Evolutionary conservation across 2,113 vertebrate species (phyloP).

Genomic region (Lichenostomus cassidix): DNA sequence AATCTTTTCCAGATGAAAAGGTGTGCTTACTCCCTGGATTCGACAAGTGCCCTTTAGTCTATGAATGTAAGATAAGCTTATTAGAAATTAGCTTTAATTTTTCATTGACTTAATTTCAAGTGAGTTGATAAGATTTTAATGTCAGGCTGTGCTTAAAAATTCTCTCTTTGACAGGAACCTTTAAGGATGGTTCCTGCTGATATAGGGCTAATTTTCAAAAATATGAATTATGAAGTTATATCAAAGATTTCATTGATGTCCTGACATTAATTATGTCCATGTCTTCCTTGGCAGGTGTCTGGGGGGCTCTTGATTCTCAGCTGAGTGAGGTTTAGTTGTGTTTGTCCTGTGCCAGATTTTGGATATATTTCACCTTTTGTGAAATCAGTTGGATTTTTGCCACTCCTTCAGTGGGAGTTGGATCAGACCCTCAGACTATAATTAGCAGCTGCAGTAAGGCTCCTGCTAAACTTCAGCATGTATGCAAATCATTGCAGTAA

Average conservation of each 20-base stretch:
- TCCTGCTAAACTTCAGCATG: conserved; percentile 9
- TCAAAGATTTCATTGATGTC: conserved; percentile 67
- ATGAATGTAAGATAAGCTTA: conserved; percentile 68
- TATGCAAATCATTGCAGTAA: not conserved
- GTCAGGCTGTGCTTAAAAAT: conserved; percentile 83
- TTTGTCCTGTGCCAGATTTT: conserved; percentile 12
- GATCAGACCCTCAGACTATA: conserved; percentile 35
- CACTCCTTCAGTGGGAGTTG: conserved; percentile 42
- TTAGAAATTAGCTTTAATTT: conserved; percentile 82
- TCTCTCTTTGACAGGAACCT: conserved; percentile 84
- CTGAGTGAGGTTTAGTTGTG: not conserved
- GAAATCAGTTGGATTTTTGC: conserved; percentile 49
- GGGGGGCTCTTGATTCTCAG: not conserved
- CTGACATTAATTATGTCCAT: conserved; percentile 46
- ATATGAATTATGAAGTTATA: conserved; percentile 64
- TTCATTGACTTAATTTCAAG: conserved; percentile 89
- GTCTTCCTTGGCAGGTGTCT: not conserved
- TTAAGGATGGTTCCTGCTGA: conserved; percentile 77
- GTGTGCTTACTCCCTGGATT: not conserved
- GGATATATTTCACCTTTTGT: conserved; percentile 26
- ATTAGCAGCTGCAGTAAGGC: conserved; percentile 34
- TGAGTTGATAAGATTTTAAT: conserved; percentile 85
- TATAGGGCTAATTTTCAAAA: conserved; percentile 65
- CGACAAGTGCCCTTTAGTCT: conserved; percentile 46
- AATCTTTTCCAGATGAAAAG: conserved; percentile 32